A percentile compares a stretch with the other conserved stretches of the same genome.
phyloP scores from a whole-genome alignment of 2,113 vertebrate species.

The Catharus minimus region DNA sequence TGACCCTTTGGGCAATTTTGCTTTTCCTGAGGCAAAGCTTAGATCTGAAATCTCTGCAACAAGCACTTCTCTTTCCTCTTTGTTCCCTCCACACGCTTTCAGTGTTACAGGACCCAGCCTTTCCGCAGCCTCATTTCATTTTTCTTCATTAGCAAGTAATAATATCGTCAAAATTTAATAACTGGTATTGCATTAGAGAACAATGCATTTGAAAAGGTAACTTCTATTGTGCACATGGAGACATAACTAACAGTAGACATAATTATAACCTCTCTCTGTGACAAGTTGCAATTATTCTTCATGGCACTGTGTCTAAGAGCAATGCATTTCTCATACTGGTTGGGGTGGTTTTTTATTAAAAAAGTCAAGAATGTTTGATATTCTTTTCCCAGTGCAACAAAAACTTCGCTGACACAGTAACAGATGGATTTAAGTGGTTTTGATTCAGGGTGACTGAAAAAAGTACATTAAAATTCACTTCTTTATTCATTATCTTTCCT shows the following conservation, averaged over 20 bases:
- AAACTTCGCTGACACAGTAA: slow-evolving; percentile 28
- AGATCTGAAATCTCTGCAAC: not conserved
- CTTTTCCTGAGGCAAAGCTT: not conserved
- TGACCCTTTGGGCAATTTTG: not conserved
- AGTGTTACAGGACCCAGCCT: not conserved
- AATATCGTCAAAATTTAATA: slow-evolving; percentile 53
- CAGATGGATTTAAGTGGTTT: slow-evolving; percentile 3
- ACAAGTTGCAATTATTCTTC: slow-evolving; percentile 59
- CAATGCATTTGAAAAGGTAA: slow-evolving; percentile 46
- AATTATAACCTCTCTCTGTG: slow-evolving; percentile 55
- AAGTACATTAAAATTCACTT: not conserved
- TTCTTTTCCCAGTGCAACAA: not conserved
- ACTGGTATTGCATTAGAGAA: slow-evolving; percentile 17
- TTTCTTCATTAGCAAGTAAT: slow-evolving; percentile 46
- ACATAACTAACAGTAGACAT: slow-evolving; percentile 40
- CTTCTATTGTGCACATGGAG: slow-evolving; percentile 16
- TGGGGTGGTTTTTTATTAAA: not conserved
- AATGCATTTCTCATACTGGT: not conserved
- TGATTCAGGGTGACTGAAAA: not conserved
- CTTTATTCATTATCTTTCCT: not conserved
- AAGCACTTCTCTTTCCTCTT: not conserved
- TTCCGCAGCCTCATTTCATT: not conserved
- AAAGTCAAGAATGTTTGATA: slow-evolving; percentile 13
- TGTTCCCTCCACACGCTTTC: not conserved
- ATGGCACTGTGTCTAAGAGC: not conserved